A percentile compares a stretch with the other conserved stretches of the same genome.
These are phyloP conservation scores for Akabosia matsudoensis DNA, from an alignment of 1,140 invertebrate genomes.

Conservation along the genomic window DNA sequence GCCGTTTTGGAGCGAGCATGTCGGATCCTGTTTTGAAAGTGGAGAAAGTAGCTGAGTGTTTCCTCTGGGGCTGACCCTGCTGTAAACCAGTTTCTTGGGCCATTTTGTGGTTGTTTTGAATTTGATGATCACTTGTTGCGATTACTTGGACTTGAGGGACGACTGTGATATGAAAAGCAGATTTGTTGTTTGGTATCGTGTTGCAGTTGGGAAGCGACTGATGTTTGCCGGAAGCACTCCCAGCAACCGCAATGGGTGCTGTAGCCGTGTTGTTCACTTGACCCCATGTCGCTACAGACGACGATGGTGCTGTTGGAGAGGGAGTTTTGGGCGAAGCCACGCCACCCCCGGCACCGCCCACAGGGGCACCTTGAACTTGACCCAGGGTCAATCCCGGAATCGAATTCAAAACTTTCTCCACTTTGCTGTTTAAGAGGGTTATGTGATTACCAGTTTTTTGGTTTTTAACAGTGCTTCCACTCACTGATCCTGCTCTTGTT, in stretches of 20 bases:
- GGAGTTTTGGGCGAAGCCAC: not conserved
- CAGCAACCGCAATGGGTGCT: not conserved
- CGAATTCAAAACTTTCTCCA: constrained; percentile 8
- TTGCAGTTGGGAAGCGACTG: not conserved
- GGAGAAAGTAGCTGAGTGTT: constrained; percentile 10
- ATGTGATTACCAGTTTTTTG: constrained; percentile 7
- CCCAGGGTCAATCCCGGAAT: constrained; percentile 20
- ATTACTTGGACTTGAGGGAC: constrained; percentile 9
- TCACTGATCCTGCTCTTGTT: not conserved
- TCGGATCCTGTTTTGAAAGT: not conserved
- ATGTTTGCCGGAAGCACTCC: too few relatives aligned
- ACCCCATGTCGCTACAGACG: not conserved
- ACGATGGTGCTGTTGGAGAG: not conserved
- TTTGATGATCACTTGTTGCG: not conserved
- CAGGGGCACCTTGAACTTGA: not conserved
- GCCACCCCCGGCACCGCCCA: not conserved
- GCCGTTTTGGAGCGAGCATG: constrained; percentile 27
- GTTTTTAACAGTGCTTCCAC: not conserved
- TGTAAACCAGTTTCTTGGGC: not conserved
- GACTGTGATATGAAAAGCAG: too few relatives aligned
- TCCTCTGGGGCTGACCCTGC: not conserved
- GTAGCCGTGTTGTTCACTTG: not conserved
- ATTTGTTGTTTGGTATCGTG: not conserved
- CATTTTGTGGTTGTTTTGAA: not conserved
- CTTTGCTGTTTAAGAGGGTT: not conserved